Base-by-base conservation (phyloP, 2,888 invertebrate genomes). In the Ischnus inquisitorius region DNA sequence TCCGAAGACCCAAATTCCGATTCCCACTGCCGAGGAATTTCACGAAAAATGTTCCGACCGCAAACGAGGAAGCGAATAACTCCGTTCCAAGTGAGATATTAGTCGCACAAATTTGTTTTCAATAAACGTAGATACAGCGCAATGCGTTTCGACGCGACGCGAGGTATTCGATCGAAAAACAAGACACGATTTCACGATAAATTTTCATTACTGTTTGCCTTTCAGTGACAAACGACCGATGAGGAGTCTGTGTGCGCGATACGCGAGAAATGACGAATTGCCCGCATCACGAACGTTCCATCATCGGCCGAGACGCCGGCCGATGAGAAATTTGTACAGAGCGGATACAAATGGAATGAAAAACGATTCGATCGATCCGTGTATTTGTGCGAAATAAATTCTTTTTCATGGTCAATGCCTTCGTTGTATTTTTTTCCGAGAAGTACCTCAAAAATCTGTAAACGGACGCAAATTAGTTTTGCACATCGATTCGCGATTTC, bases 201-300 rank as follows among this genome's bases (percentile, higher is more conserved):
- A 60, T 60, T n/a, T 25, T n/a, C 25, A 14, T 14, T 34, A n/a
- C 1, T n/a, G n/a, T 60, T 57, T 57, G 16, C 5, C 48, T 60
- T 60, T 8, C 34, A n/a, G 34, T 6, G 54, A 16, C 22, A 54
- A 60, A 60, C 60, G 60, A 34, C n/a, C 60, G 14, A 48, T 48
- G 16, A 48, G 34, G 8, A 34, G 34, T 34, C 8, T 34, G 34
- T 6, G 34, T 8, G 48, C 14, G 48, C 48, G n/a, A 48, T n/a
- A 48, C n/a, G 4, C 48, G 16, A 3, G 14, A 4, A 16, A 54
- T 54, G 19, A 60, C n/a, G 60, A 14, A 25, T 25, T 25, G 0
- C 14, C 5, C 6, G 54, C 54, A 60, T 5, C 28, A 5, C 6
- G 25, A 25, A 60, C n/a, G 28, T 34, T 22, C 8, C 8, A 60